Conservation (phyloP, 2,888 invertebrate species). For the Thysanoteuthis rhombus region DNA sequence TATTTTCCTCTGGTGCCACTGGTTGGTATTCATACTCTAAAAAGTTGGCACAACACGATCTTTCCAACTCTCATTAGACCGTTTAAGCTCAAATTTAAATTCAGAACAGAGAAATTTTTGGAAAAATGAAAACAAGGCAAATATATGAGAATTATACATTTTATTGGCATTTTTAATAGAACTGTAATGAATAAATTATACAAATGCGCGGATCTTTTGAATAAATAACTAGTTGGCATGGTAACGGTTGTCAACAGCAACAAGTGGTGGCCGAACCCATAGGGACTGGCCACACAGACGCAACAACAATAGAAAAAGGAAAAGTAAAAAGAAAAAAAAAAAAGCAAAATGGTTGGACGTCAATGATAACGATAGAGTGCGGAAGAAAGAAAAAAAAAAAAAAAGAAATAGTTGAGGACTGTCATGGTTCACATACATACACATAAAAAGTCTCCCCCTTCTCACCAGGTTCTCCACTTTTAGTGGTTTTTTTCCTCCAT, state of each 20-base stretch:
- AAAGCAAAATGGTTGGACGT: neutral
- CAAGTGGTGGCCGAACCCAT: conserved; percentile 31
- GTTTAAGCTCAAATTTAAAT: too few species aligned
- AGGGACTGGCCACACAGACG: neutral
- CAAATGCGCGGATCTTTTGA: neutral
- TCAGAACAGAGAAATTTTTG: too few species aligned
- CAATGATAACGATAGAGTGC: neutral
- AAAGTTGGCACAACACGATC: too few species aligned
- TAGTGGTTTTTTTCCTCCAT: too few species aligned
- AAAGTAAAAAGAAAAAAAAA: neutral
- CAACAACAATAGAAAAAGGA: neutral
- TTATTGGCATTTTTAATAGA: neutral
- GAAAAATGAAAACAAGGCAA: neutral
- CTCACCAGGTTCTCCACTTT: neutral
- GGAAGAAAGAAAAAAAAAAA: neutral
- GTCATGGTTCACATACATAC: neutral
- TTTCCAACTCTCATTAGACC: too few species aligned
- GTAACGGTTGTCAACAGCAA: neutral
- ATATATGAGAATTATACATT: neutral
- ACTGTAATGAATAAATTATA: neutral
- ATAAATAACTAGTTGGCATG: neutral
- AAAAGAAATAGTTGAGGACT: neutral
- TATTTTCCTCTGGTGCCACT: too few species aligned
- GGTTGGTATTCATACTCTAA: too few species aligned
- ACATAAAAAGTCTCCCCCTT: neutral